These are phyloP conservation scores for Saxidomus purpurata DNA, from an alignment of 1,140 invertebrate species.

Conservation along the genomic window DNA sequence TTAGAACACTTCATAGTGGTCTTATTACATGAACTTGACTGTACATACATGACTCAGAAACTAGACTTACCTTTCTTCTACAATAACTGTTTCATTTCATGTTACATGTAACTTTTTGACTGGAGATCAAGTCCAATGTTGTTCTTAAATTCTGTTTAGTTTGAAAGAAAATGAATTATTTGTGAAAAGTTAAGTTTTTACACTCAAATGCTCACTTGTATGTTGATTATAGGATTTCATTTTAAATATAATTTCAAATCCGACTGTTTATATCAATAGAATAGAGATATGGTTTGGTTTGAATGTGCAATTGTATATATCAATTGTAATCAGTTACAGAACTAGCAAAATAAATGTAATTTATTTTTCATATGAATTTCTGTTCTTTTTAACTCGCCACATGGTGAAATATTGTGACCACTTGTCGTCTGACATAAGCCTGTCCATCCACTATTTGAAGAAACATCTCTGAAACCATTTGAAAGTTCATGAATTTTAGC, in stretches of 20 bases:
- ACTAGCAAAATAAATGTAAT: slow-evolving; percentile 61
- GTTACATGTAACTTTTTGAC: too few species aligned
- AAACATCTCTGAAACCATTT: too few species aligned
- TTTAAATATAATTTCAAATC: slow-evolving; percentile 17
- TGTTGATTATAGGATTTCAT: neutral
- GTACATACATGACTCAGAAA: too few species aligned
- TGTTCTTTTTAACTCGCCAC: slow-evolving; percentile 19
- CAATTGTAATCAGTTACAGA: slow-evolving; percentile 19
- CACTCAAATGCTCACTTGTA: slow-evolving; percentile 17
- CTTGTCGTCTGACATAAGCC: too few species aligned
- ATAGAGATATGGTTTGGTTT: slow-evolving; percentile 6
- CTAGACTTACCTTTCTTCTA: too few species aligned
- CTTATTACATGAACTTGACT: too few species aligned
- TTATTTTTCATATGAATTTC: slow-evolving; percentile 39
- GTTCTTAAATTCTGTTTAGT: neutral
- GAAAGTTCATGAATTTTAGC: too few species aligned
- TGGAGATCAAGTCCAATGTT: neutral
- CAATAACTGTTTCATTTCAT: too few species aligned
- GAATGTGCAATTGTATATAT: slow-evolving; percentile 57
- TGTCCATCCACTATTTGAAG: too few species aligned
- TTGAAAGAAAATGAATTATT: too few species aligned
- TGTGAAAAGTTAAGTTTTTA: neutral
- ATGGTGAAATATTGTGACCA: too few species aligned
- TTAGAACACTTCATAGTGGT: too few species aligned
- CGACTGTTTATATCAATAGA: neutral